Conservation (phyloP, 1,140 invertebrate genomes). For the Doryteuthis pealeii region DNA sequence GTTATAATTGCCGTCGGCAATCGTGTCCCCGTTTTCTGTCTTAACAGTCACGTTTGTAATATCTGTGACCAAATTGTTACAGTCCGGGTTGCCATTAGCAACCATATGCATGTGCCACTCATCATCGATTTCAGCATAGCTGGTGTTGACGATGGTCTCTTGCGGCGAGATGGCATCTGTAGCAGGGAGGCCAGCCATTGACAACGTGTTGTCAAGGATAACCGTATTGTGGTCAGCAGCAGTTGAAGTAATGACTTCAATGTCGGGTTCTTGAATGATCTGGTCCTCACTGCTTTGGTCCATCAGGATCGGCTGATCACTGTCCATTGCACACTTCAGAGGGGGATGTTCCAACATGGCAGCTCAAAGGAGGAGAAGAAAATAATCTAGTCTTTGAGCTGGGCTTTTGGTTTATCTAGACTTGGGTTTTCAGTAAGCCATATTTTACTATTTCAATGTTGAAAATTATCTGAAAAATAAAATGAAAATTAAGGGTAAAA, state of each 20-base stretch:
- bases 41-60: not conserved
- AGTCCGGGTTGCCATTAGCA: not conserved
- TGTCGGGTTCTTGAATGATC: too few relatives aligned
- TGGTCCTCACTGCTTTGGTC: too few relatives aligned
- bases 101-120: constrained; percentile 1
- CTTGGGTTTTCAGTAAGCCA: too few relatives aligned
- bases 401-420: too few relatives aligned
- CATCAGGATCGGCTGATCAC: too few relatives aligned
- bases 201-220: not conserved
- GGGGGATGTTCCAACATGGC: too few relatives aligned
- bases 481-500: too few relatives aligned
- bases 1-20: not conserved
- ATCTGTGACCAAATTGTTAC: not conserved
- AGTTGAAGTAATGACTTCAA: not conserved
- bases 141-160: not conserved
- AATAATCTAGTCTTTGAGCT: too few relatives aligned
- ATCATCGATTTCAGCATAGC: not conserved
- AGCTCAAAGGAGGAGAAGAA: too few relatives aligned
- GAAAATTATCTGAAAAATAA: too few relatives aligned
- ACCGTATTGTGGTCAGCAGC: not conserved
- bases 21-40: not conserved
- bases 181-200: not conserved
- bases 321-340: too few relatives aligned
- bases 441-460: too few relatives aligned
- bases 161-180: not conserved